Percentiles rank a stretch among this genome's conserved stretches.
Evolutionary conservation across 2,888 invertebrate genomes (phyloP).

Genomic region (Tetheella fluctuosa): DNA sequence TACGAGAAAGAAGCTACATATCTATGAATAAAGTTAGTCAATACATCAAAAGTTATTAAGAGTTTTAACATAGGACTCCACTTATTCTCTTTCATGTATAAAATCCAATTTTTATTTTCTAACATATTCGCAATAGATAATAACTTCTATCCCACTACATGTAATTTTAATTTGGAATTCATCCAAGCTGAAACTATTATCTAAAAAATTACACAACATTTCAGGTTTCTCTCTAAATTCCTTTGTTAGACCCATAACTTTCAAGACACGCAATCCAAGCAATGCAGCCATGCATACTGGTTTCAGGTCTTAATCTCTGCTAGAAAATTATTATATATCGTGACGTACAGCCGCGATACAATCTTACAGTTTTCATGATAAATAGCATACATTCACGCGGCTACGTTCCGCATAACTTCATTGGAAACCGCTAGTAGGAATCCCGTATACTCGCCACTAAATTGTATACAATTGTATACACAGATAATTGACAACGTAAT

Average conservation of each 20-base stretch:
- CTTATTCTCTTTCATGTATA: too few relatives aligned
- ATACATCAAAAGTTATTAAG: too few relatives aligned
- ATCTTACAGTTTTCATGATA: slow-evolving; percentile 49
- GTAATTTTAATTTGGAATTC: not conserved
- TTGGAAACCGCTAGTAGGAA: slow-evolving; percentile 63
- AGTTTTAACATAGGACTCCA: too few relatives aligned
- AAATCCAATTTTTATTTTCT: too few relatives aligned
- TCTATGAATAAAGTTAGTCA: too few relatives aligned
- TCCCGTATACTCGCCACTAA: slow-evolving; percentile 25
- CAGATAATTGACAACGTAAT: slow-evolving; percentile 32
- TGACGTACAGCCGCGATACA: slow-evolving; percentile 20
- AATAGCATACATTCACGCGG: slow-evolving; percentile 55
- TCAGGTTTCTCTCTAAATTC: slow-evolving; percentile 1
- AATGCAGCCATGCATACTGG: not conserved
- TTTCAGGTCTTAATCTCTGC: not conserved
- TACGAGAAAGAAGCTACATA: too few relatives aligned
- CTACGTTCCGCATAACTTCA: slow-evolving; percentile 80
- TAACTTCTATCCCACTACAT: not conserved
- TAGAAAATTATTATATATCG: slow-evolving; percentile 13
- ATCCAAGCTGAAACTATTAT: not conserved
- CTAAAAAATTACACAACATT: not conserved
- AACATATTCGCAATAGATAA: too few relatives aligned
- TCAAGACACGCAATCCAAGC: not conserved
- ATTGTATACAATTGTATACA: slow-evolving; percentile 20
- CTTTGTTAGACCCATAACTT: slow-evolving; percentile 4